Base-by-base conservation (phyloP, 2,113 vertebrate species). In the Prunella fulvescens region DNA sequence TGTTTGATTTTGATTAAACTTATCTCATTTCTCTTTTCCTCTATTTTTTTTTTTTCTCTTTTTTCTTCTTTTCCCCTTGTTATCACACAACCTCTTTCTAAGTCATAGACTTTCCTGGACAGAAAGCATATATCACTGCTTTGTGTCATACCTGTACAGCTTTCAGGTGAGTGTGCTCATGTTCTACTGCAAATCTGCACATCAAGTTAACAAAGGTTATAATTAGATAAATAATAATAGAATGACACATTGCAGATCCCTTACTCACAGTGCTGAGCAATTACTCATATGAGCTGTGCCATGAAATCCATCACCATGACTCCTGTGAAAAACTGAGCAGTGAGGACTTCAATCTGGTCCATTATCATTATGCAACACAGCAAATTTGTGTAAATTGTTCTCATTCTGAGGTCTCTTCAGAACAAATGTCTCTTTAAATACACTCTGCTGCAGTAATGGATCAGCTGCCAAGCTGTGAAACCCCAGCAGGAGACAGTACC, bases 261-360 rank as follows among this genome's bases (percentile, higher is more conserved):
- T 95, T 95, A 90, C 69, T 96, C 92, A 94, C 18, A 71, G 64
- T 76, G 61, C 28, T 86, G 85, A 92, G 82, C 64, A 90, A 83
- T 94, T 95, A 82, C 79, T 96, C 82, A 78, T 88, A 73, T 71
- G 69, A 93, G 48, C 53, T 67, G 18, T 67, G 81, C 37, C 45
- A 29, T 65, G 39, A 78, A 92, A 92, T 78, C 88, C 64, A 22
- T 60, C 95, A 94, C 57, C 47, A 65, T 42, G 69, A 88, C 19
- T 90, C 2, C 9, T 71, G 12, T 42, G 58, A 88, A 86, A 93
- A 96, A 93, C 18, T 82, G 90, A 94, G 92, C 88, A 86, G 60
- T 65, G 33, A 83, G 24, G 37, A 66, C 72, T 88, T 79, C 82
- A 96, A 11, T 92, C 86, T 92, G 82, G 72, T 29, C 77, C 33